Evolutionary conservation across 2,888 invertebrate species (phyloP).

Genomic region (Acleris emargana): DNA sequence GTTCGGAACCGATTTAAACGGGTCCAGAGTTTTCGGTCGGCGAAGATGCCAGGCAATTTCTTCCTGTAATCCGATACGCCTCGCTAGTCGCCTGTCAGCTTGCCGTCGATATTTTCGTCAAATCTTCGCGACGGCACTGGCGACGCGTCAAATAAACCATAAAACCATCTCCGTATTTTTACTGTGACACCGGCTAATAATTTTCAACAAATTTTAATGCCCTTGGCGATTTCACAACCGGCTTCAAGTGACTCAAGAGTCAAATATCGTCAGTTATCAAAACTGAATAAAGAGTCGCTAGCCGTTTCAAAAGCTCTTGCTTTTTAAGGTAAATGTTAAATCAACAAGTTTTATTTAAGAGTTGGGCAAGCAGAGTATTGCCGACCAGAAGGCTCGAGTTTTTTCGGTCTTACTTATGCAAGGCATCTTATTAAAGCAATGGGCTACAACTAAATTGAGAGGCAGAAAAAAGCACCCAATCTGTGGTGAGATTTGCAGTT

Average conservation of each 20-base stretch:
- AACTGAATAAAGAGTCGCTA: conserved; percentile 55
- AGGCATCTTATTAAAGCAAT: not conserved
- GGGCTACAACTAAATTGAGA: not conserved
- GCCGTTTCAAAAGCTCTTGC: conserved; percentile 53
- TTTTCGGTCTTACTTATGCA: conserved; percentile 1
- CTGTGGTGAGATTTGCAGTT: no score
- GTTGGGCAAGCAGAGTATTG: conserved; percentile 60
- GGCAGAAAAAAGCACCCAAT: not conserved
- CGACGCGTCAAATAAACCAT: conserved; percentile 67
- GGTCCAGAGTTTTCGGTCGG: no score
- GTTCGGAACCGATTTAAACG: no score
- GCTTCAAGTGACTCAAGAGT: conserved; percentile 52
- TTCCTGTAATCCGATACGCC: conserved; percentile 69
- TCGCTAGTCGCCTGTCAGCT: conserved; percentile 66
- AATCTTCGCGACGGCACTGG: conserved; percentile 55
- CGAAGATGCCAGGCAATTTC: no score
- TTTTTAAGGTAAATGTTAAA: conserved; percentile 74
- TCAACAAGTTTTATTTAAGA: conserved; percentile 63
- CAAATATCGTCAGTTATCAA: conserved; percentile 53
- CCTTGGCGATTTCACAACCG: conserved; percentile 51
- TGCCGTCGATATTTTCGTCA: conserved; percentile 75
- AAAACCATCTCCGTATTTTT: conserved; percentile 54
- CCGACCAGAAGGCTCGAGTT: conserved; percentile 6
- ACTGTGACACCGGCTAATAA: conserved; percentile 41
- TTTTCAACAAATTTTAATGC: conserved; percentile 37